These are phyloP conservation scores for Phytoseiulus persimilis DNA, from an alignment of 2,888 invertebrate genomes.

Conservation along the genomic window DNA sequence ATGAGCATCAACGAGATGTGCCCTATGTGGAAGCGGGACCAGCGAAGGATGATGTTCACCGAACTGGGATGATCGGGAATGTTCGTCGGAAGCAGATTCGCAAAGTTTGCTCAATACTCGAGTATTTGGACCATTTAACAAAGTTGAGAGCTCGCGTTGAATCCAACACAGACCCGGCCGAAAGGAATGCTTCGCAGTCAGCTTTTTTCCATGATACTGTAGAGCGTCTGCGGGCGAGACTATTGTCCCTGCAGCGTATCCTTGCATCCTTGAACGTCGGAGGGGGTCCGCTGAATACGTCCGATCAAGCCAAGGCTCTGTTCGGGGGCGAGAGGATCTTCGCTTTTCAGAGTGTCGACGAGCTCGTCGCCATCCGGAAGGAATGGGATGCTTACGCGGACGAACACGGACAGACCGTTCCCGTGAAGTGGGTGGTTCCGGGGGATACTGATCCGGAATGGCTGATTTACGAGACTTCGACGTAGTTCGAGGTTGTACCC, in stretches of 20 bases:
- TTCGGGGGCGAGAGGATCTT: not conserved
- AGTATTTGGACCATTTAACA: not conserved
- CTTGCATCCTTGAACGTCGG: not conserved
- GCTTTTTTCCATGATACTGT: not conserved
- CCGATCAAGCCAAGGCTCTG: not conserved
- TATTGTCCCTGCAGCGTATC: not conserved
- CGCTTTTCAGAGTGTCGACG: not conserved
- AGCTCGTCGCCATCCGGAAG: not conserved
- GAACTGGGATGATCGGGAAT: not conserved
- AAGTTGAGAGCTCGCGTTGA: not conserved
- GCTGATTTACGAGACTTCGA: not conserved
- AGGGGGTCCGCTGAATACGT: not conserved
- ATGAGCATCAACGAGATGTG: not conserved
- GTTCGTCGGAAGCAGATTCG: not conserved
- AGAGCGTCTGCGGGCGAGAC: not conserved
- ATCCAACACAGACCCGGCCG: not conserved
- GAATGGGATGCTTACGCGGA: constrained; percentile 16
- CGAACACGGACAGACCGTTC: constrained; percentile 13
- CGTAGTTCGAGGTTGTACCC: not conserved
- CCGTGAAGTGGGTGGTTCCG: not conserved
- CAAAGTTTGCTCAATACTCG: not conserved
- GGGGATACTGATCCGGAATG: not conserved
- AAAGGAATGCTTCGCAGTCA: not conserved
- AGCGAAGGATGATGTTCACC: not conserved
- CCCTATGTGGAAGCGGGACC: not conserved